phyloP scores from a whole-genome alignment of 2,888 invertebrate species.

The Oeneis ivallda region DNA sequence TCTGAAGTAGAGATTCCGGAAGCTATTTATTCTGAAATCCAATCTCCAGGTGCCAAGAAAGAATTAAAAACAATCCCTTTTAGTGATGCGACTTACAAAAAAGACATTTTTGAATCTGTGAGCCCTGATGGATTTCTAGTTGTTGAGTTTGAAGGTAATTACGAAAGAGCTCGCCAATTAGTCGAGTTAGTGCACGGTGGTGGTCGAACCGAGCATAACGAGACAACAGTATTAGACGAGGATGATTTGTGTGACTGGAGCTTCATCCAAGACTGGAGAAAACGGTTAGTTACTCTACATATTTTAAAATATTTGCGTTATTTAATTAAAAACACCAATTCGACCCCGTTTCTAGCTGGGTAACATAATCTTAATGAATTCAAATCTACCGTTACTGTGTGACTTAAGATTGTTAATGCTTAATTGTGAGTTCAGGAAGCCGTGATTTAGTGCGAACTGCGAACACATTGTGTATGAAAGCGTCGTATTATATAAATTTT shows the following conservation, averaged over 20 bases:
- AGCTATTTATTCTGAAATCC: constrained; percentile 73
- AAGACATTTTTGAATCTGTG: constrained; percentile 67
- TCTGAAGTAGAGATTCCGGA: constrained; percentile 72
- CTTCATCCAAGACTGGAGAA: constrained; percentile 88
- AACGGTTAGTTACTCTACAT: constrained; percentile 76
- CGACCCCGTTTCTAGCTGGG: constrained; percentile 56
- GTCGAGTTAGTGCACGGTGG: constrained; percentile 81
- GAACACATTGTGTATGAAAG: constrained; percentile 21
- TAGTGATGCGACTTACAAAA: constrained; percentile 71
- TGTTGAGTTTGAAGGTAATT: constrained; percentile 84
- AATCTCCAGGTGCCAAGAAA: constrained; percentile 51
- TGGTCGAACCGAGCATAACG: constrained; percentile 67
- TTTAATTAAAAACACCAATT: constrained; percentile 39
- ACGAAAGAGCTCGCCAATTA: constrained; percentile 81
- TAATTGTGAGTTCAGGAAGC: constrained; percentile 60
- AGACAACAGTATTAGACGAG: constrained; percentile 72
- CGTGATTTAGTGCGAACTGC: constrained; percentile 27
- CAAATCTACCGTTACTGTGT: constrained; percentile 51
- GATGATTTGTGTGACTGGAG: constrained; percentile 86
- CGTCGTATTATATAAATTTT: constrained; percentile 21
- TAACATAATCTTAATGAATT: constrained; percentile 55
- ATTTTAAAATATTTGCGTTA: constrained; percentile 28
- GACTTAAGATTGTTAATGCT: constrained; percentile 55
- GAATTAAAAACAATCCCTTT: constrained; percentile 56
- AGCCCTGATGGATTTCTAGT: constrained; percentile 81